Evolutionary conservation across 2,113 vertebrate species (phyloP).

Genomic region (Aphyosemion australe): DNA sequence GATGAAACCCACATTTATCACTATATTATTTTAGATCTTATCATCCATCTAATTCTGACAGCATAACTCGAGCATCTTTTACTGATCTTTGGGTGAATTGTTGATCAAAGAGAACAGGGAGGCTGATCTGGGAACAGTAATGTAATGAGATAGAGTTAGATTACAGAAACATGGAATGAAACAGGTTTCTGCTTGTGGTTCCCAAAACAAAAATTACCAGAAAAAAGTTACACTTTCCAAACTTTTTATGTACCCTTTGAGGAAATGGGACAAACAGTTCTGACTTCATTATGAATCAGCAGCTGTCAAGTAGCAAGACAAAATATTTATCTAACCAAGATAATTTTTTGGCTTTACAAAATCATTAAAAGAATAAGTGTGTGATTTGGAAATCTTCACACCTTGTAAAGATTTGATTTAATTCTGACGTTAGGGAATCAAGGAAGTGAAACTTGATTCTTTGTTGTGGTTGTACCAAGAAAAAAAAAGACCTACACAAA

Average conservation of each 20-base stretch:
- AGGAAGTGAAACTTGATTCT: slow-evolving; percentile 24
- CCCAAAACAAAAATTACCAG: not conserved
- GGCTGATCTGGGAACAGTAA: not conserved
- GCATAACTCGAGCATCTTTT: too few relatives aligned
- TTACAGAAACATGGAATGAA: not conserved
- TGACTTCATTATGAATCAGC: not conserved
- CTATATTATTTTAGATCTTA: too few relatives aligned
- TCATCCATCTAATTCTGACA: too few relatives aligned
- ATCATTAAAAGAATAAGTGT: not conserved
- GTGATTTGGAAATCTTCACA: not conserved
- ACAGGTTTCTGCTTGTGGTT: not conserved
- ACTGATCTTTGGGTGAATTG: too few relatives aligned
- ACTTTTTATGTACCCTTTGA: not conserved
- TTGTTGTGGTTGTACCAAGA: not conserved
- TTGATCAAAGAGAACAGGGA: not conserved
- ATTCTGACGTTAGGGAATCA: not conserved
- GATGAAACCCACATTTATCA: too few relatives aligned
- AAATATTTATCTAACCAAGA: not conserved
- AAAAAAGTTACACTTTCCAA: not conserved
- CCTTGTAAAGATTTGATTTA: not conserved
- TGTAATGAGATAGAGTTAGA: not conserved
- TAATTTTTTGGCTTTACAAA: not conserved
- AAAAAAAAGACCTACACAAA: not conserved
- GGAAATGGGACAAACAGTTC: not conserved
- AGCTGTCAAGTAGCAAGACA: not conserved